Conservation (phyloP, 2,113 vertebrate species). For the Gymnarchus niloticus region DNA sequence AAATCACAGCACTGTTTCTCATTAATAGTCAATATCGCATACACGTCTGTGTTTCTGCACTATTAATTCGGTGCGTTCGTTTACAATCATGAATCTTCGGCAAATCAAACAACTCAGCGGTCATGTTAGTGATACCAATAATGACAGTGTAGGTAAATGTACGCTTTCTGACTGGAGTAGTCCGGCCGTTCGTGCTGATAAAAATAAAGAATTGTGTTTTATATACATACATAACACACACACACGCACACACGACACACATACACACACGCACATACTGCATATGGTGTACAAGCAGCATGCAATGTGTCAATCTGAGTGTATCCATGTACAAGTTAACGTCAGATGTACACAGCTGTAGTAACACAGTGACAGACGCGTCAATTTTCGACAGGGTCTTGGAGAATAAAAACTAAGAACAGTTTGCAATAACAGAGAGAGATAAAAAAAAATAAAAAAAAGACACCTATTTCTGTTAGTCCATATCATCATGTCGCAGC, state of each 20-base stretch:
- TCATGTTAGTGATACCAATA: background rate
- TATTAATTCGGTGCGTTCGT: background rate
- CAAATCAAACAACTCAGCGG: background rate
- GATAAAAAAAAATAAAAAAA: conserved; percentile 32
- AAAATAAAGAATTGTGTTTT: background rate
- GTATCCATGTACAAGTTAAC: conserved; percentile 7
- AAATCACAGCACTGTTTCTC: background rate
- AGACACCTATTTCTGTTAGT: conserved; percentile 25
- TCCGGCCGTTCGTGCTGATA: background rate
- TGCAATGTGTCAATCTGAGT: background rate
- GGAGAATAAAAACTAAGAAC: conserved; percentile 40
- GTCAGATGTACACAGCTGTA: background rate
- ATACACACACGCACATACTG: too few relatives aligned
- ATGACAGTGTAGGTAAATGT: background rate
- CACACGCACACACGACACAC: too few relatives aligned
- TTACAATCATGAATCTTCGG: conserved; percentile 3
- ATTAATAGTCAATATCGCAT: conserved; percentile 8
- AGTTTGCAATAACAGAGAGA: conserved; percentile 37
- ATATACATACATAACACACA: too few relatives aligned
- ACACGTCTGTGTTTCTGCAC: conserved; percentile 2
- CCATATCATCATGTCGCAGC: conserved; percentile 39
- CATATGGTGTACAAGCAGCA: conserved; percentile 1
- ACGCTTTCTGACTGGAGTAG: background rate
- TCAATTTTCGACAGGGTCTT: conserved; percentile 14
- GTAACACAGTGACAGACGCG: background rate